Base-by-base conservation (phyloP, 1,140 invertebrate species). In the Lucilia sericata region DNA sequence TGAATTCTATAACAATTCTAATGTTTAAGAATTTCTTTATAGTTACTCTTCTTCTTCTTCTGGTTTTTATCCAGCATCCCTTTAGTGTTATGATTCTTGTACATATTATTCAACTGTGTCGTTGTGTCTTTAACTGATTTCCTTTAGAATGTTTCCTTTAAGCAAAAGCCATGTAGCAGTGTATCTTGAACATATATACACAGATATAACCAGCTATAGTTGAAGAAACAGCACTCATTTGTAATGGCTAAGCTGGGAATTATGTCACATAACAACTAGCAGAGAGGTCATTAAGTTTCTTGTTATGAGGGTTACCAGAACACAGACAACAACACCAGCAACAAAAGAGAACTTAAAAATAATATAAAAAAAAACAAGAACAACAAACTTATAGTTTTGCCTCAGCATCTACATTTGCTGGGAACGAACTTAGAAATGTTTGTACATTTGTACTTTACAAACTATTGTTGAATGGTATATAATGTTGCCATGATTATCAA, bases 161-260 rank as follows among this genome's bases (percentile, higher is more conserved):
- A 60, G 13, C 55, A 60, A 60, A 60, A 8, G 42, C 55, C 55
- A 60, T 60, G 55, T 60, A 60, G 1, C 55, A 60, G 3, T n/a
- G n/a, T 17, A 60, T n/a, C 55, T 60, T 60, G 25, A 30, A 30
- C 25, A 30, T 30, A 3, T 3, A 30, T 30, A 30, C 25, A 30
- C 25, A 30, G 25, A 30, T 30, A 55, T 30, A 30, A 30, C 12
- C 55, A 60, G 55, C 14, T 5, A 17, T 14, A 60, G 13, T n/a
- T 2, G 55, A 14, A 60, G 13, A 42, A 42, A 42, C 55, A 60
- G 55, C 55, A 60, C 55, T 60, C 75, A 78, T 78, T 78, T 78
- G 75, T 78, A 78, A 78, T 78, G 75, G 75, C 75, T 78, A 78
- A 78, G 75, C 75, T 78, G 75, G 75, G 75, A 78, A 78, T 78